A percentile compares a stretch with the other conserved stretches of the same genome.
Conservation (phyloP, 2,113 vertebrate genomes). For the Pao palembangensis region DNA sequence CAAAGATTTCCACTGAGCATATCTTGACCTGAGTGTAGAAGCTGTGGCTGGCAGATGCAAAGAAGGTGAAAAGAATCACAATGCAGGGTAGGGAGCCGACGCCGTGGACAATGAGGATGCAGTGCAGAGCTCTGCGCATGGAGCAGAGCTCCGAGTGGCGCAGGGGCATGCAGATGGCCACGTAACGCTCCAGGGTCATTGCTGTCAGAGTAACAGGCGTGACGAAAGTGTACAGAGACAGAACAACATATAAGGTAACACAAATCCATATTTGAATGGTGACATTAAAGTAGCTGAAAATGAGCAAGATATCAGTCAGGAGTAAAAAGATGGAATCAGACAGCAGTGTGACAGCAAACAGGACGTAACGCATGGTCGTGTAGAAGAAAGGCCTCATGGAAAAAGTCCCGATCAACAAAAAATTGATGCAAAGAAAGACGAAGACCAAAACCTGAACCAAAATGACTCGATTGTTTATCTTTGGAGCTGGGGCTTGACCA, state of each 20-base stretch:
- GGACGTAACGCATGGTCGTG: conserved; percentile 48
- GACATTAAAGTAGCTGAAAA: neutral
- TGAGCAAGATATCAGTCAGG: conserved; percentile 8
- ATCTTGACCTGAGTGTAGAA: accelerated
- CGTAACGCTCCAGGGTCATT: conserved; percentile 59
- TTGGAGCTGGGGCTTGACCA: no score
- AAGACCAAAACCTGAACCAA: conserved; percentile 35
- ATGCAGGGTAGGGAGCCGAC: conserved; percentile 27
- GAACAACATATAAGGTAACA: conserved; percentile 2
- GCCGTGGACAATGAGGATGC: conserved; percentile 42
- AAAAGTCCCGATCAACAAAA: conserved; percentile 43
- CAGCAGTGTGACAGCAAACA: conserved; percentile 55
- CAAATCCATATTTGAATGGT: conserved; percentile 32
- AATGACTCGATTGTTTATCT: neutral
- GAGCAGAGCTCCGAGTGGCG: conserved; percentile 48
- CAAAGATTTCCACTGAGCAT: conserved; percentile 18
- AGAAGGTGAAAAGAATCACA: conserved; percentile 7
- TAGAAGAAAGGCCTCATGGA: conserved; percentile 40
- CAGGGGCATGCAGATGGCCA: conserved; percentile 60
- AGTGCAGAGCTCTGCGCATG: neutral
- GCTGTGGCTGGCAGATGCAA: neutral
- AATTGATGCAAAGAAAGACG: conserved; percentile 36
- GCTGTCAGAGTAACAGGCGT: conserved; percentile 52
- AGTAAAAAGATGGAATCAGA: conserved; percentile 37
- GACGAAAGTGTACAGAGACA: neutral